Evolutionary conservation across 2,888 invertebrate species (phyloP).

Genomic region (Chymomyza fuscimana): DNA sequence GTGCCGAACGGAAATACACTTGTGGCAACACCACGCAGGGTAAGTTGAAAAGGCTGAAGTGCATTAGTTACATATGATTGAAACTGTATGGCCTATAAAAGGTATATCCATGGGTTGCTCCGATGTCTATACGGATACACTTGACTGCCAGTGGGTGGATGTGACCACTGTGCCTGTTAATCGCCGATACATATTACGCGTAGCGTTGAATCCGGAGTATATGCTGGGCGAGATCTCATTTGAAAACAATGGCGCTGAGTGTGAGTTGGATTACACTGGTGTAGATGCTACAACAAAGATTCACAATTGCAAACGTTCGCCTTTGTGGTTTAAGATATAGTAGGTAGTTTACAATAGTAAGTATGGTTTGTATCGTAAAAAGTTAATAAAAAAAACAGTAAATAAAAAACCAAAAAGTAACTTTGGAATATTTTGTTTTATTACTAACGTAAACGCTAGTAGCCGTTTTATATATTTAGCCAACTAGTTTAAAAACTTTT

Average conservation of each 20-base stretch:
- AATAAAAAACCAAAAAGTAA: too few species aligned
- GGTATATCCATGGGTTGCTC: conserved; percentile 73
- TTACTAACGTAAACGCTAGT: too few species aligned
- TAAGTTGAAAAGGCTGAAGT: conserved; percentile 25
- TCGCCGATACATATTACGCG: conserved; percentile 62
- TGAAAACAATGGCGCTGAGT: conserved; percentile 75
- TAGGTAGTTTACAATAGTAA: not conserved
- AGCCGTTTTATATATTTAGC: too few species aligned
- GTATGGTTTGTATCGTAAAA: not conserved
- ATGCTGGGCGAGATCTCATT: conserved; percentile 69
- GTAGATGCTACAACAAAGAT: conserved; percentile 56
- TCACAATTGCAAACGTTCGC: conserved; percentile 53
- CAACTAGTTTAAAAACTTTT: too few species aligned
- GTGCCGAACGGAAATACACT: conserved; percentile 52
- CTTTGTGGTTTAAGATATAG: not conserved
- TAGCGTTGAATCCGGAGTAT: conserved; percentile 74
- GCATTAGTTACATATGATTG: not conserved
- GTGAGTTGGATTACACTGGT: conserved; percentile 67
- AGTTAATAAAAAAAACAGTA: not conserved
- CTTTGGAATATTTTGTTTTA: too few species aligned
- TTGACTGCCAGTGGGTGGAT: conserved; percentile 77
- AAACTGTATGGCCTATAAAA: conserved; percentile 9
- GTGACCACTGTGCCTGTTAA: conserved; percentile 69
- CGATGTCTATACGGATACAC: conserved; percentile 61
- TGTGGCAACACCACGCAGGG: conserved; percentile 74